Evolutionary conservation across 1,140 invertebrate species (phyloP), one percentile per base, ranked within the genome.

Genomic region (Nylanderia fulva): DNA sequence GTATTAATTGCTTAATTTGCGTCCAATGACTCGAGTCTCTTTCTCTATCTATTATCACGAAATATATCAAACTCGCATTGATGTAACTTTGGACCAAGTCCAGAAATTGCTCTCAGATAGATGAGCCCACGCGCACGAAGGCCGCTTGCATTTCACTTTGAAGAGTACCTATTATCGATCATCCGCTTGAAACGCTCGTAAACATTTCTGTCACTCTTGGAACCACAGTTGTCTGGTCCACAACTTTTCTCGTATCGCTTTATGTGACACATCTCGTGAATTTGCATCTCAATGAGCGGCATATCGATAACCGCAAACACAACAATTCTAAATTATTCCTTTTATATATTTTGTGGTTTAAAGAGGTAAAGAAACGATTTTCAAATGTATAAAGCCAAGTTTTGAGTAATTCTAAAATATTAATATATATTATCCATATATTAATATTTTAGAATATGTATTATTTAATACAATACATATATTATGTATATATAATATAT

Each of bases 61-160:
- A 33, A 82, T 39, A 45, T 24, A 60, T 45, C 24, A 21, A 58
- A 58, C 24, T 42, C 18, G 13, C n/a, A 45, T 45, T 71, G 66
- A 58, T 60, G 77, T 58, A 82, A 84, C 48, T 80, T 33, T 84
- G 83, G 83, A 76, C 61, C 74, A 6, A 11, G 45, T 79, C 83
- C 83, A 84, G 77, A 45, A 80, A 36, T 2, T 48, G 45, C 15
- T 33, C 61, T 33, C 33, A 27, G 15, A 56, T 5, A 21, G 29
- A 77, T 21, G 45, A 52, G 29, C 9, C 9, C 33, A 11, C 74
- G n/a, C 42, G 15, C 15, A 15, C 42, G 29, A 84, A 56, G 45
- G 60, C 21, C 45, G 58, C 6, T 24, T 15, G 61, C 33, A 36
- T 39, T 52, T 66, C 61, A 52, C 42, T 66, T 54, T 52, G 24